Base-by-base conservation (phyloP, 2,113 vertebrate species). In the Tauraco erythrolophus region DNA sequence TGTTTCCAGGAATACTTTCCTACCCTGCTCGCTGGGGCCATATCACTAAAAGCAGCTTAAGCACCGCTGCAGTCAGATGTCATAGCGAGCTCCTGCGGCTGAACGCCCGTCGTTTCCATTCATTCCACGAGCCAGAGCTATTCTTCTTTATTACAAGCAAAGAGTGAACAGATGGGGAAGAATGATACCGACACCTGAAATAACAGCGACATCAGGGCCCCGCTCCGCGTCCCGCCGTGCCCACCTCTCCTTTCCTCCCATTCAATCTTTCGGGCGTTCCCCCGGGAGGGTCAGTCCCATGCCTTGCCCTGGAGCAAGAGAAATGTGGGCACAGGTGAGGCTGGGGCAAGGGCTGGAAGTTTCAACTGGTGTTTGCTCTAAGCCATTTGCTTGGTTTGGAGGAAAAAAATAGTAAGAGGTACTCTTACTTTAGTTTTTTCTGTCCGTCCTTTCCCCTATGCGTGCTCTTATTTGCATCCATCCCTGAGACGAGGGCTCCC, bases 131-230 rank as follows among this genome's bases (percentile, higher is more conserved):
- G 6, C 45, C 9, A 0, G 74, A 94, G 70, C 35, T 71, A 39
- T 23, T 76, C 65, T 39, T 50, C 64, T 92, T 91, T 75, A 84
- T 54, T 82, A 25, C 41, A 33, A 78, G 57, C 66, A 58, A 69
- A 27, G 56, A 81, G 43, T 0, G 61, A 92, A 43, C 92, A 89
- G 74, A 76, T 80, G 93, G 94, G 94, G 66, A 84, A 71, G 88
- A 88, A 74, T 27, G 81, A 48, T 56, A 91, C 37, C 23, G 4
- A 54, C 94, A 87, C 74, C 89, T 96, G 91, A 94, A 96, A 19
- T 9, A 56, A 70, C 50, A 91, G 72, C 2, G 8, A 37, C 80
- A 48, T 3, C 0, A 57, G 64, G 43, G 56, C 46, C 7, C 54
- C 2, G 3, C 58, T 69, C 75, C 19, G 2, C 0, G 0, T 46